phyloP scores from a whole-genome alignment of 2,888 invertebrate species.

The Hirtodrosophila histrioides region DNA sequence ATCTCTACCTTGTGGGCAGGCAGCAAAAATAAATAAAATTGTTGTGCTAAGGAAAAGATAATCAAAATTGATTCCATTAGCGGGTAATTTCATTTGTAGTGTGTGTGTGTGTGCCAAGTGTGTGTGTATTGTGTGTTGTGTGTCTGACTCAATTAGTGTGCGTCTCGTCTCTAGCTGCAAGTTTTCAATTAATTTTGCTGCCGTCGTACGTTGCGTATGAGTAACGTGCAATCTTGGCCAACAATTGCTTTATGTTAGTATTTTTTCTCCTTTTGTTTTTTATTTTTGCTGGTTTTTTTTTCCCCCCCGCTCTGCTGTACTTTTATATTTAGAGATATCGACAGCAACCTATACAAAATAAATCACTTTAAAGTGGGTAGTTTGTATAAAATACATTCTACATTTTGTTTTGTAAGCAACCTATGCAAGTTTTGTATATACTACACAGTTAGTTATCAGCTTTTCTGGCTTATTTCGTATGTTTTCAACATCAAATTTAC shows the following conservation, averaged over 20 bases:
- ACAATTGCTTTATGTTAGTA: neutral
- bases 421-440: too few species aligned
- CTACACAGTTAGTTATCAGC: too few species aligned
- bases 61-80: conserved; percentile 50
- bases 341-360: too few species aligned
- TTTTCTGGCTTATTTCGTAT: too few species aligned
- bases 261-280: too few species aligned
- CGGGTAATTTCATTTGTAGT: conserved; percentile 21
- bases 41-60: conserved; percentile 22
- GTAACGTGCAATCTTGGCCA: conserved; percentile 18
- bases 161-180: conserved; percentile 19
- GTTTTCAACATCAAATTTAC: too few species aligned
- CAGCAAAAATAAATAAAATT: neutral
- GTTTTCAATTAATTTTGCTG: conserved; percentile 21
- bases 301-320: too few species aligned
- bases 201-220: conserved; percentile 42
- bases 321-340: too few species aligned
- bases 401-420: too few species aligned
- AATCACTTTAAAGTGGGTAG: too few species aligned
- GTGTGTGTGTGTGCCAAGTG: neutral
- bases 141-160: conserved; percentile 13
- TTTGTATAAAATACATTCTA: too few species aligned
- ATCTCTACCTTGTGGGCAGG: neutral
- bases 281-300: too few species aligned
- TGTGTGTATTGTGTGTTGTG: neutral